Base-by-base conservation (phyloP, 92 coral and sea anemone species). In the Galaxea fascicularis region DNA sequence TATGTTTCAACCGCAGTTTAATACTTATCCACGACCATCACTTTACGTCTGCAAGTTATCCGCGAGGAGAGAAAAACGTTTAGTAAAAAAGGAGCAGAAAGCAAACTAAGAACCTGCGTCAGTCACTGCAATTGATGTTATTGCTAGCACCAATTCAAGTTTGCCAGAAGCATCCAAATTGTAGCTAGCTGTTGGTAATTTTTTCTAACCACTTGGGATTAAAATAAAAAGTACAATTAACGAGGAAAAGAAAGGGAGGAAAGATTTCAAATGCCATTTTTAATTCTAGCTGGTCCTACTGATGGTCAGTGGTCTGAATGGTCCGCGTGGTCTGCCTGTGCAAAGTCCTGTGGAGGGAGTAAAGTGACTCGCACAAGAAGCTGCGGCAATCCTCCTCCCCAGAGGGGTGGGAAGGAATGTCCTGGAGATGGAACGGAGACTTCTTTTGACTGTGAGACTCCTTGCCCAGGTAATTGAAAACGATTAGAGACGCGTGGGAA, bases 271-370 rank as follows among this genome's bases (percentile, higher is more conserved):
- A 26, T 22, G 31, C 7, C 10, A 25, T 25, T 7, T 25, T 0
- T 1, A 17, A 46, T 4, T 21, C 31, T 18, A 93, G 97, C 90
- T 60, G 90, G 91, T 27, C 97, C 97, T 13, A 79, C 87, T 18
- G 91, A 93, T 44, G 97, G 97, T 49, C 86, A 89, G 79, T 93
- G 97, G 97, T 91, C 97, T 15, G 49, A 82, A 25, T 93, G 97
- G 97, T 81, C 97, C 3, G 82, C 84, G 0, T 93, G 97, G 97
- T 76, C 91, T 14, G 82, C 91, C 67, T 93, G 97, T 85, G 88
- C 91, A 25, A 77, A 90, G 86, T 84, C 94, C 1, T 93, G 97
- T 78, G 97, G 94, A 45, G 97, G 94, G 59, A 86, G 93, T 60
- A 79, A 80, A 60, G 92, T 93, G 8, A 62, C 88, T 46, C 91